Percentiles rank a stretch among this genome's conserved stretches.
phyloP scores from a whole-genome alignment of 2,797 vertebrate genomes.

The Chiroxiphia lanceolata region DNA sequence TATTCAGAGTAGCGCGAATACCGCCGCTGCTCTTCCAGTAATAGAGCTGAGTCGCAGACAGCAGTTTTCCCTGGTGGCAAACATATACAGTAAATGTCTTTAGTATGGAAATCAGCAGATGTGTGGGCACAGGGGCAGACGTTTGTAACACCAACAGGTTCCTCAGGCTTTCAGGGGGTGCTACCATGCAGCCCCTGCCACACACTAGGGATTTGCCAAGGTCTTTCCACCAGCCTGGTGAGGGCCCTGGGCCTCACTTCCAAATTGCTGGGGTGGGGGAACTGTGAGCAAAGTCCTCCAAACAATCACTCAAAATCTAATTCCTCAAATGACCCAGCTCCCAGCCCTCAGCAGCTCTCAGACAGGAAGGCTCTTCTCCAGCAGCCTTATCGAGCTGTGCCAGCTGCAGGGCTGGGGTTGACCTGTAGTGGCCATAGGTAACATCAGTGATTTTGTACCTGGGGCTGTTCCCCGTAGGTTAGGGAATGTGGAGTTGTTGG shows the following conservation, averaged over 20 bases:
- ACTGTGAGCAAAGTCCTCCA: accelerated
- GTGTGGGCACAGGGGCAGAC: not conserved
- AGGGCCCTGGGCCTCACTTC: accelerated
- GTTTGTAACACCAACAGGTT: not conserved
- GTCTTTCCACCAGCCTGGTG: not conserved
- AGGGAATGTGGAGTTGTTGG: not conserved
- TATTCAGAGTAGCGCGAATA: not conserved
- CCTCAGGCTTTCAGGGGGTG: not conserved
- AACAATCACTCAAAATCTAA: not conserved
- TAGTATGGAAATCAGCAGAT: constrained; percentile 55
- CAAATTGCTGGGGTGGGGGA: not conserved
- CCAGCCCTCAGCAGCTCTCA: not conserved
- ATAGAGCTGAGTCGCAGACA: constrained; percentile 46
- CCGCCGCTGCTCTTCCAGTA: constrained; percentile 59
- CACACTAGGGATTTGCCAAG: not conserved
- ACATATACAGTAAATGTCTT: constrained; percentile 58
- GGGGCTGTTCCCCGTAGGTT: not conserved
- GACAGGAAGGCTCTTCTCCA: not conserved
- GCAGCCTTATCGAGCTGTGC: accelerated
- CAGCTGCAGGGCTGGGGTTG: not conserved
- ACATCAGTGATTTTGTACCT: accelerated
- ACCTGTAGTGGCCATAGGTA: accelerated
- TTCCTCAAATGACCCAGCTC: not conserved
- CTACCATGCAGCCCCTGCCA: not conserved
- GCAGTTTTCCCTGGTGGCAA: constrained; percentile 56